Percentiles rank a stretch among this genome's conserved stretches.
phyloP scores from a whole-genome alignment of 2,113 vertebrate species.

The Oreocharis arfaki region DNA sequence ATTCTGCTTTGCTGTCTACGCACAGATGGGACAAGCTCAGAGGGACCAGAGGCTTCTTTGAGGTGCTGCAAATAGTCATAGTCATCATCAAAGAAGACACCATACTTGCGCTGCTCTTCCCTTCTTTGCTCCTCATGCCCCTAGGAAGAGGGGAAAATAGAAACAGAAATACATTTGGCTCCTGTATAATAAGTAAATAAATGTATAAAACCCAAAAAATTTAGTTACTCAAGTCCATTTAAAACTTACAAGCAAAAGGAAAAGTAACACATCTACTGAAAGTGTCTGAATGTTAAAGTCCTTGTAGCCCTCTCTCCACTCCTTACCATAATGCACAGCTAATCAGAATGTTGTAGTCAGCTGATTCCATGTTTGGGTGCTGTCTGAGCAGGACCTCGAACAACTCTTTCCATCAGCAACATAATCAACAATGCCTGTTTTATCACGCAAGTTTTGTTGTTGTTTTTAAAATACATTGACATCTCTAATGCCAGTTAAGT shows the following conservation, averaged over 20 bases:
- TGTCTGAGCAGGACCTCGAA: neutral
- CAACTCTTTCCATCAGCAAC: neutral
- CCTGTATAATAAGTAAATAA: neutral
- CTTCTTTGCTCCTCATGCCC: constrained; percentile 76
- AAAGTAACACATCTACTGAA: neutral
- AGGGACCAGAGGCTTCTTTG: constrained; percentile 73
- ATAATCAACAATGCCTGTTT: neutral
- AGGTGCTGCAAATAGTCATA: constrained; percentile 97
- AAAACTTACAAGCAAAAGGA: neutral
- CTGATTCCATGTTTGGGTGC: neutral
- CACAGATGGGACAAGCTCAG: constrained; percentile 79
- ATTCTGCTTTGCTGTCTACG: neutral
- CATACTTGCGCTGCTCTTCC: constrained; percentile 86
- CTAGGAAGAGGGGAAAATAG: neutral
- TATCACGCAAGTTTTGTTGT: neutral
- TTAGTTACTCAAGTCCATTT: neutral
- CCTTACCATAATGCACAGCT: neutral
- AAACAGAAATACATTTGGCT: neutral
- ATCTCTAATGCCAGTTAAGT: neutral
- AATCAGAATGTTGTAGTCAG: rapidly evolving
- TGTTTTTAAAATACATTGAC: neutral
- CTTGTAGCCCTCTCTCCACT: neutral
- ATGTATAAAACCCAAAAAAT: neutral
- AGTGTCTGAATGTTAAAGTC: neutral
- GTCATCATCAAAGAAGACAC: constrained; percentile 95